phyloP scores from a whole-genome alignment of 1,140 invertebrate genomes.

The Ceratina japonica region DNA sequence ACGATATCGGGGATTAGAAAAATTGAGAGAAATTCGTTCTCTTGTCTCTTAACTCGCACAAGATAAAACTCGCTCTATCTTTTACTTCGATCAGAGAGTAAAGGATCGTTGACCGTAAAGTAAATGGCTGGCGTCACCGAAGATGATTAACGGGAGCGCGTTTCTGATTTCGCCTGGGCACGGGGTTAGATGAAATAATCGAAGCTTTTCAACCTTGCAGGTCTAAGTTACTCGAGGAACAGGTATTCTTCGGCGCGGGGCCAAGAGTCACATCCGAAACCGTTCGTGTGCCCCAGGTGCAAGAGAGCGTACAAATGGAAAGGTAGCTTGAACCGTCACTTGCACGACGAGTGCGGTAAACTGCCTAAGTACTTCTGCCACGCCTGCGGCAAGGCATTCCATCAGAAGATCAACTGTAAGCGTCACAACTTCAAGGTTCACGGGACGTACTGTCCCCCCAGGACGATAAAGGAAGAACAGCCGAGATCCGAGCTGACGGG shows the following conservation, averaged over 20 bases:
- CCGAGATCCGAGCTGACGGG: no score
- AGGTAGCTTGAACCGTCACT: conserved; percentile 72
- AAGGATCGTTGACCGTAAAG: no score
- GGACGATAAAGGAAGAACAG: not conserved
- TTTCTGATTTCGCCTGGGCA: not conserved
- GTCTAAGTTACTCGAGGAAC: conserved; percentile 18
- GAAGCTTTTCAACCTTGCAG: conserved; percentile 65
- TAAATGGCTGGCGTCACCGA: conserved; percentile 19
- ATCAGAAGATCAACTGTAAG: conserved; percentile 69
- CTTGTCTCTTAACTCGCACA: no score
- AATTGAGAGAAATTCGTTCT: no score
- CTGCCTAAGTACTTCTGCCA: conserved; percentile 65
- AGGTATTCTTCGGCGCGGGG: conserved; percentile 7
- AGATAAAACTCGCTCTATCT: no score
- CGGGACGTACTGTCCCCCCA: conserved; percentile 17
- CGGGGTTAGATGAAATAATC: conserved; percentile 50
- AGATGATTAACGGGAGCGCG: conserved; percentile 10
- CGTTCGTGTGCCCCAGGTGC: conserved; percentile 70
- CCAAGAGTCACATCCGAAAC: conserved; percentile 47
- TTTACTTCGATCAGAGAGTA: no score
- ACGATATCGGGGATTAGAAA: no score
- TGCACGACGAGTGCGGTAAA: conserved; percentile 69
- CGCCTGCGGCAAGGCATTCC: conserved; percentile 68
- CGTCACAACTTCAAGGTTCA: conserved; percentile 69
- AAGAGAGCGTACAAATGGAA: conserved; percentile 77